phyloP scores from a whole-genome alignment of 1,140 invertebrate genomes.

The Bombus confusus region DNA sequence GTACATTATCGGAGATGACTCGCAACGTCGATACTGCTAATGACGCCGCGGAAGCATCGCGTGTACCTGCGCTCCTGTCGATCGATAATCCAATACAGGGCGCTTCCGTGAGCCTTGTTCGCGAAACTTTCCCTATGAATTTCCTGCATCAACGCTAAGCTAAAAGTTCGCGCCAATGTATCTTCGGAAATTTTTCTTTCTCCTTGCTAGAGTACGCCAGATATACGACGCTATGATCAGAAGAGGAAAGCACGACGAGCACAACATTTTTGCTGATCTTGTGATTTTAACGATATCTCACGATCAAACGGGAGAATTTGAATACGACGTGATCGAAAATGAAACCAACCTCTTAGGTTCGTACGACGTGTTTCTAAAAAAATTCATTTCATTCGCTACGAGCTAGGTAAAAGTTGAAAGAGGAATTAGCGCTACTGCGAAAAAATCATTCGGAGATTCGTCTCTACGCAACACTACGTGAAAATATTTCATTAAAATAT shows the following conservation, averaged over 20 bases:
- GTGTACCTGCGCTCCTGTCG: conserved; percentile 18
- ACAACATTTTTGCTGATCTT: too few species aligned
- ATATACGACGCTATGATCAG: background rate
- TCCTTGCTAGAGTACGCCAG: background rate
- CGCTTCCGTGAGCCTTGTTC: background rate
- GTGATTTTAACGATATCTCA: too few species aligned
- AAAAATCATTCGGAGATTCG: too few species aligned
- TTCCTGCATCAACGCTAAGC: background rate
- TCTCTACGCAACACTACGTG: too few species aligned
- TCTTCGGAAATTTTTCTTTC: background rate
- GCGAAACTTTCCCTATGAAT: background rate
- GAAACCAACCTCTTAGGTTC: too few species aligned
- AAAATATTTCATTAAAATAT: too few species aligned
- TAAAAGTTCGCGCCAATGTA: background rate
- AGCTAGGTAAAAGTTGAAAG: too few species aligned
- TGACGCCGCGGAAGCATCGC: conserved; percentile 59
- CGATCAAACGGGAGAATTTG: too few species aligned
- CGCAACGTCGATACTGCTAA: conserved; percentile 62
- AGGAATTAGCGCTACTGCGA: fast-evolving
- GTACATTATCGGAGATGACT: conserved; percentile 61
- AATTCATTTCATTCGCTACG: too few species aligned
- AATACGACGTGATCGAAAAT: too few species aligned
- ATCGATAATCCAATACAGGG: conserved; percentile 59
- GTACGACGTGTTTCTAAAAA: too few species aligned
- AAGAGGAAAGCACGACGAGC: too few species aligned